These are phyloP conservation scores for Eupsittula cactorum DNA, from an alignment of 2,113 vertebrate species.

Conservation along the genomic window DNA sequence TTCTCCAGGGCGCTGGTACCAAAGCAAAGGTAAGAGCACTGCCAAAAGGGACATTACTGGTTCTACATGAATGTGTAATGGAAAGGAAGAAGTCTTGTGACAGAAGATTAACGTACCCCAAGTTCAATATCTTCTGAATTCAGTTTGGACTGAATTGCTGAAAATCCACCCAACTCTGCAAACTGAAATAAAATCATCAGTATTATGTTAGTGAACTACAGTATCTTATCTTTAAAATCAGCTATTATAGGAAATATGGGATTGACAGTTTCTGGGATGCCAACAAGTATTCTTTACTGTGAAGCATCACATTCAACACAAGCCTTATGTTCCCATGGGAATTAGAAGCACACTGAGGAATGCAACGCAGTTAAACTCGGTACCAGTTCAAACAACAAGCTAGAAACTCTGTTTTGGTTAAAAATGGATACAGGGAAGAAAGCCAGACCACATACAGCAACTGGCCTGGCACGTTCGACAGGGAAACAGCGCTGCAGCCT, in stretches of 20 bases:
- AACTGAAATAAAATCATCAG: conserved; percentile 80
- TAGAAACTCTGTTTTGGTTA: neutral
- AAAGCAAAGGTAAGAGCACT: neutral
- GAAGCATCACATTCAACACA: neutral
- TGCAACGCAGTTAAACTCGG: neutral
- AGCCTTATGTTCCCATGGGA: neutral
- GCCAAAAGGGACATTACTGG: neutral
- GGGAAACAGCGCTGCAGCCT: neutral
- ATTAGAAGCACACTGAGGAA: neutral
- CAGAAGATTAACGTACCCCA: conserved; percentile 81
- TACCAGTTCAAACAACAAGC: neutral
- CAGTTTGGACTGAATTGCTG: conserved; percentile 94
- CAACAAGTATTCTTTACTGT: neutral
- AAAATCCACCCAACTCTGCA: conserved; percentile 95
- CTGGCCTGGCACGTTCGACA: neutral
- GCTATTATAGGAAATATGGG: neutral
- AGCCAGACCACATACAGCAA: neutral
- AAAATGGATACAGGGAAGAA: neutral
- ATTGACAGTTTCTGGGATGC: neutral
- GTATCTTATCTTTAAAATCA: neutral
- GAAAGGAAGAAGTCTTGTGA: neutral
- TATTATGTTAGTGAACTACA: neutral
- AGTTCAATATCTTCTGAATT: conserved; percentile 94
- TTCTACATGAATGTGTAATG: neutral
- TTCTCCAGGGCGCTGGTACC: neutral